phyloP scores from a whole-genome alignment of 2,888 invertebrate genomes.

The Catonia carolina region DNA sequence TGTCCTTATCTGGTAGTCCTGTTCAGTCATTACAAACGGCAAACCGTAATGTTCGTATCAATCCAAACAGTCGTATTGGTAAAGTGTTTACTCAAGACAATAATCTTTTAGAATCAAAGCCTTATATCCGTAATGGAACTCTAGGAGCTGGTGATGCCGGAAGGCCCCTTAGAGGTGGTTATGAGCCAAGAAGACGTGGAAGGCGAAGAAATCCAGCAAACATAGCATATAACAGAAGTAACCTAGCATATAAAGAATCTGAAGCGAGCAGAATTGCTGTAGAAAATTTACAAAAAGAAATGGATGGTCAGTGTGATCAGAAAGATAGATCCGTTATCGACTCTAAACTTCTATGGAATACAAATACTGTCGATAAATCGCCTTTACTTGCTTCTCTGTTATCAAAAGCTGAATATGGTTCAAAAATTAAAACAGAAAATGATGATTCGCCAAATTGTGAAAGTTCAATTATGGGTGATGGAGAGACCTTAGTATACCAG shows the following conservation, averaged over 20 bases:
- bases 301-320: conserved; percentile 36
- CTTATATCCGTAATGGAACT: conserved; percentile 16
- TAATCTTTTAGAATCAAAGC: conserved; percentile 6
- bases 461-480: conserved; percentile 9
- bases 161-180: conserved; percentile 10
- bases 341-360: conserved; percentile 23
- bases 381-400: conserved; percentile 44
- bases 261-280: conserved; percentile 44
- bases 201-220: conserved; percentile 24
- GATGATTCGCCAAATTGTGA: conserved; percentile 12
- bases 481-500: conserved; percentile 20
- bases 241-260: conserved; percentile 43
- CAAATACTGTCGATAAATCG: conserved; percentile 26
- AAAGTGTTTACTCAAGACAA: conserved; percentile 8
- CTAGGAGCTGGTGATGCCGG: conserved; percentile 13
- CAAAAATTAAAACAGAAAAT: conserved; percentile 22
- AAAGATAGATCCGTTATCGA: conserved; percentile 38
- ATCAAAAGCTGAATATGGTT: conserved; percentile 46
- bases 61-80: conserved; percentile 21
- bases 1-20: conserved; percentile 35
- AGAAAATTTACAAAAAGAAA: conserved; percentile 44
- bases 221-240: conserved; percentile 30
- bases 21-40: conserved; percentile 13
- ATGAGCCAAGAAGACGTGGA: conserved; percentile 28
- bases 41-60: conserved; percentile 24